phyloP scores from a whole-genome alignment of 1,140 invertebrate species.

The Sycophila sp. region DNA sequence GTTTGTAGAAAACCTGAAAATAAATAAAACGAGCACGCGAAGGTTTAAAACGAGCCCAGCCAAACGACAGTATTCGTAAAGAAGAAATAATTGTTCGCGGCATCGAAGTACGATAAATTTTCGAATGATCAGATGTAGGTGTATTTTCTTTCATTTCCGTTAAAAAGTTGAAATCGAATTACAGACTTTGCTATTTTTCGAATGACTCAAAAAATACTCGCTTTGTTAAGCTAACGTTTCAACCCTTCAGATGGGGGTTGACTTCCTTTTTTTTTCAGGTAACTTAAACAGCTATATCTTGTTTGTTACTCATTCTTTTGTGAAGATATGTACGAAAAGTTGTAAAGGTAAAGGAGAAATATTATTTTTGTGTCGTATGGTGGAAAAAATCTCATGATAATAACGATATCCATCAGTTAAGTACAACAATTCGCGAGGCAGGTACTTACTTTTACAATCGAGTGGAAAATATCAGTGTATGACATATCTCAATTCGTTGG shows the following conservation, averaged over 20 bases:
- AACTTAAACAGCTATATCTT: background rate
- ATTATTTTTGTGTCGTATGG: background rate
- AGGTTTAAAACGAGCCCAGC: no score
- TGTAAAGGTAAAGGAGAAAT: background rate
- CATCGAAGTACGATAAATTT: background rate
- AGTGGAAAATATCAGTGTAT: constrained; percentile 24
- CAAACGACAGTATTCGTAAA: constrained; percentile 18
- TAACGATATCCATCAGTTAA: background rate
- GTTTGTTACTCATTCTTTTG: constrained; percentile 1
- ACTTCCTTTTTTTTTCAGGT: background rate
- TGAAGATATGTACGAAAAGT: background rate
- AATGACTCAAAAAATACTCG: no score
- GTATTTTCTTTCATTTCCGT: no score
- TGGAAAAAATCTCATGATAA: background rate
- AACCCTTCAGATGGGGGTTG: background rate
- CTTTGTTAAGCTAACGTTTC: background rate
- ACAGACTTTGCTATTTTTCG: no score
- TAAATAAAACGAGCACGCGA: constrained; percentile 22
- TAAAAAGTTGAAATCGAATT: no score
- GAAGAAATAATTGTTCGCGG: background rate
- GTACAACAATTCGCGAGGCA: no score
- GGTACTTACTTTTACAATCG: no score
- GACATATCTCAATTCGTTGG: no score
- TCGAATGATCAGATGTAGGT: no score
- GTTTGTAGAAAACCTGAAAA: constrained; percentile 55